phyloP scores from a whole-genome alignment of 2,888 invertebrate species.

The Lutraria lutraria region DNA sequence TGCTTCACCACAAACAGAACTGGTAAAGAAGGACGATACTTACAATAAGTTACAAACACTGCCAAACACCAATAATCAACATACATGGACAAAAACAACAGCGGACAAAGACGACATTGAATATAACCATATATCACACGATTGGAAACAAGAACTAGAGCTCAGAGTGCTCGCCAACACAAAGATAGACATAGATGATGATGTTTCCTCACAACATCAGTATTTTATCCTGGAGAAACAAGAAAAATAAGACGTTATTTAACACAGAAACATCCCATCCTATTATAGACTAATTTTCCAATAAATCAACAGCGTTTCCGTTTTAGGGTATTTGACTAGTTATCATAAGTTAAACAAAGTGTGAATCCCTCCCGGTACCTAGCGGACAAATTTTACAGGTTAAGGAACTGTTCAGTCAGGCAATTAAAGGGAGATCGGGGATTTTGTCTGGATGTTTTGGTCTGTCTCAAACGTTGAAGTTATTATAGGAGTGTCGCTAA shows the following conservation, averaged over 20 bases:
- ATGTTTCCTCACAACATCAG: background rate
- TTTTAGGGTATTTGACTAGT: background rate
- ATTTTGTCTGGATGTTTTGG: too few species aligned
- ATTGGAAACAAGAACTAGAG: background rate
- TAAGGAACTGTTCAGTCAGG: too few species aligned
- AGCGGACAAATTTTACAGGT: too few species aligned
- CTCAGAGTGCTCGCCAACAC: background rate
- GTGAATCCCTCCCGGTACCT: too few species aligned
- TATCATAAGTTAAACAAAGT: too few species aligned
- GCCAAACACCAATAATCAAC: background rate
- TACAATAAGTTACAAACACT: slow-evolving; percentile 7
- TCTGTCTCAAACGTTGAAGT: too few species aligned
- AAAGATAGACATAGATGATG: background rate
- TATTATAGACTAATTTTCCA: background rate
- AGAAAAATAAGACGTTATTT: background rate
- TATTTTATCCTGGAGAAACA: background rate
- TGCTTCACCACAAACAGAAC: background rate
- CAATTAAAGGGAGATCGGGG: too few species aligned
- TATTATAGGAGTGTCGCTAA: too few species aligned
- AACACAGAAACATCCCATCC: background rate
- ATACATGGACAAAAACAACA: background rate
- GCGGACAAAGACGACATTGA: background rate
- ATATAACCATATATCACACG: background rate
- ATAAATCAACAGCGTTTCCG: background rate
- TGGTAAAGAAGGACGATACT: background rate